Percentiles rank a stretch among this genome's conserved stretches.
phyloP scores from a whole-genome alignment of 2,888 invertebrate species.

The Exephanes ischioxanthus region DNA sequence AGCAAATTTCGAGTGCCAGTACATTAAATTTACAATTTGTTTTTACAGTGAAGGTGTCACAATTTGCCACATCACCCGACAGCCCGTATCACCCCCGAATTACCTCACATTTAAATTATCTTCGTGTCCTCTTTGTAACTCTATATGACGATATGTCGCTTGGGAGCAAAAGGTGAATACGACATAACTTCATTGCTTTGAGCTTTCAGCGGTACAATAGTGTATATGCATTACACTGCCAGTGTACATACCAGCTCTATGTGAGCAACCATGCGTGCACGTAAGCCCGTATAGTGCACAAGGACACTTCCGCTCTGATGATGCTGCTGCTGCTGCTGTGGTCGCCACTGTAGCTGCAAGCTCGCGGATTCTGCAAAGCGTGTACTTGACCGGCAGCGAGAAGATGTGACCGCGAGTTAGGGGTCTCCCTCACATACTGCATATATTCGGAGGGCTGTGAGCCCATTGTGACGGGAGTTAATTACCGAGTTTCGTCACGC shows the following conservation, averaged over 20 bases:
- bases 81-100: background rate
- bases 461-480: constrained; percentile 68
- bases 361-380: constrained; percentile 52
- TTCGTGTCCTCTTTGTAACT: background rate
- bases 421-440: background rate
- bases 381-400: constrained; percentile 66
- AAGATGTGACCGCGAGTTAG: constrained; percentile 26
- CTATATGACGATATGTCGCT: background rate
- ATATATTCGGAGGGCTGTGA: constrained; percentile 6
- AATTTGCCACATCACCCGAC: background rate
- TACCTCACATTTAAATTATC: background rate
- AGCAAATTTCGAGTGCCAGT: too few relatives aligned
- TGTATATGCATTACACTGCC: constrained; percentile 1
- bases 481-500: constrained; percentile 69
- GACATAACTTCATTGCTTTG: background rate
- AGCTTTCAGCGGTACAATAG: constrained; percentile 12
- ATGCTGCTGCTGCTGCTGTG: background rate
- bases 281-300: constrained; percentile 10
- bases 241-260: background rate
- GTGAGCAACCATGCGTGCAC: constrained; percentile 16
- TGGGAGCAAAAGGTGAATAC: background rate
- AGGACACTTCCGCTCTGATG: constrained; percentile 15
- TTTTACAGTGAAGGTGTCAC: background rate
- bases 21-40: too few relatives aligned
- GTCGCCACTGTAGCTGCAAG: constrained; percentile 11